Percentiles rank a stretch among this genome's conserved stretches.
phyloP scores from a whole-genome alignment of 2,113 vertebrate species.

The Felis chaus region DNA sequence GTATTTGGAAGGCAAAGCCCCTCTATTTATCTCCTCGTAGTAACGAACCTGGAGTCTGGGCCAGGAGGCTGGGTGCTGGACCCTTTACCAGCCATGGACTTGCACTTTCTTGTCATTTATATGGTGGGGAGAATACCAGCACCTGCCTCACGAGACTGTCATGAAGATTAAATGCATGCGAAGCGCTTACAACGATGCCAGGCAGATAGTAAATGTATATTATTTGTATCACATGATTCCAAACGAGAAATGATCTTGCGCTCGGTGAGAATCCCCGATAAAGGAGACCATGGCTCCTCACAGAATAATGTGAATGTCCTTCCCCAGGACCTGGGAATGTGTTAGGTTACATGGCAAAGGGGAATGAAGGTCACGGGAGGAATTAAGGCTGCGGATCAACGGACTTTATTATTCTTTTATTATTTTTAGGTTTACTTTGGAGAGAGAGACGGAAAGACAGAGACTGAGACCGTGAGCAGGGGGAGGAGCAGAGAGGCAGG shows the following conservation, averaged over 20 bases:
- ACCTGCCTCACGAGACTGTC: not conserved
- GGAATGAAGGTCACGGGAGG: not conserved
- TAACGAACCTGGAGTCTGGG: not conserved
- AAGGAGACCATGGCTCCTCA: not conserved
- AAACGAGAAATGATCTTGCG: not conserved
- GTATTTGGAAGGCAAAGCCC: not conserved
- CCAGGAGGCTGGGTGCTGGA: not conserved
- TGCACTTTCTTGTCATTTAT: not conserved
- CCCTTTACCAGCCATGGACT: rapidly evolving
- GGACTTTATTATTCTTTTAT: not conserved
- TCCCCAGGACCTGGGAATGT: not conserved
- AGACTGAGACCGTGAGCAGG: too few relatives aligned
- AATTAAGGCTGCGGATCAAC: rapidly evolving
- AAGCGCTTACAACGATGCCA: not conserved
- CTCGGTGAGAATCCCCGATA: not conserved
- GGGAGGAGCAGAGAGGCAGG: too few relatives aligned
- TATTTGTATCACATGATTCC: not conserved
- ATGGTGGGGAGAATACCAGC: too few relatives aligned
- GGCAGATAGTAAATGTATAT: rapidly evolving
- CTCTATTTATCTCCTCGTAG: not conserved
- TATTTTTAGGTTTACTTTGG: too few relatives aligned
- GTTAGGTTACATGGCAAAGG: not conserved
- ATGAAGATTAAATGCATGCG: not conserved
- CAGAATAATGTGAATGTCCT: not conserved
- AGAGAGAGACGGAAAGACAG: too few relatives aligned